A percentile compares a stretch with the other conserved stretches of the same genome.
phyloP scores from a whole-genome alignment of 2,113 vertebrate species.

The Mugil cephalus region DNA sequence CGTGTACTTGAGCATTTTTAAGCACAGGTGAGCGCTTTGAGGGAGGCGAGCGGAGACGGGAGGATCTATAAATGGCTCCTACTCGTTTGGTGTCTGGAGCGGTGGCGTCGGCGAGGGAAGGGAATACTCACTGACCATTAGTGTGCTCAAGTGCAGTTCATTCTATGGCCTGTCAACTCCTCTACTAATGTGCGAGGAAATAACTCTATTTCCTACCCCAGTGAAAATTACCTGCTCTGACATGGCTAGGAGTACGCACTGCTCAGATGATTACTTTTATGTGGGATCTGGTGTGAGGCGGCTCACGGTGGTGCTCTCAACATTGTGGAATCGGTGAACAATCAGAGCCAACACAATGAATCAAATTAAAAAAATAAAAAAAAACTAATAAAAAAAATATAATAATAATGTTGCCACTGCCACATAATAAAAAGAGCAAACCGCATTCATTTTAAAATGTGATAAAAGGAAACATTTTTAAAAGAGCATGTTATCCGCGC shows the following conservation, averaged over 20 bases:
- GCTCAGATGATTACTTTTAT: conserved; percentile 35
- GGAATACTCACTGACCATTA: conserved; percentile 79
- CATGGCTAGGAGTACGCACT: conserved; percentile 57
- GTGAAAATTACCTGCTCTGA: conserved; percentile 65
- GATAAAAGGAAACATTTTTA: not conserved
- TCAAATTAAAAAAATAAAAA: not conserved
- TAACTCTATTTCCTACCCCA: conserved; percentile 70
- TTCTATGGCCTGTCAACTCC: conserved; percentile 76
- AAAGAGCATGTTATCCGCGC: not conserved
- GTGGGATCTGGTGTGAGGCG: conserved; percentile 38
- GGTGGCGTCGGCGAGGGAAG: conserved; percentile 27
- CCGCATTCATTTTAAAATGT: not conserved
- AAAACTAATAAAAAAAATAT: not conserved
- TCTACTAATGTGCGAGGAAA: conserved; percentile 76
- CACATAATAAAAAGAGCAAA: not conserved
- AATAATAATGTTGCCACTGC: not conserved
- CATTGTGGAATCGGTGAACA: conserved; percentile 1
- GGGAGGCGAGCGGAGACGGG: conserved; percentile 35
- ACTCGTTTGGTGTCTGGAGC: conserved; percentile 54
- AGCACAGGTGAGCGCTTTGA: conserved; percentile 40
- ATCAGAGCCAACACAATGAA: not conserved
- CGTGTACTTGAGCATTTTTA: conserved; percentile 27
- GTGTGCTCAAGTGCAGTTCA: conserved; percentile 73
- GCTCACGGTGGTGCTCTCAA: conserved; percentile 21
- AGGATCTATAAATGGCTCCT: conserved; percentile 65